Percentiles rank a stretch among this genome's conserved stretches.
Conservation (phyloP, 2,888 invertebrate species). For the Lottia gigantea region DNA sequence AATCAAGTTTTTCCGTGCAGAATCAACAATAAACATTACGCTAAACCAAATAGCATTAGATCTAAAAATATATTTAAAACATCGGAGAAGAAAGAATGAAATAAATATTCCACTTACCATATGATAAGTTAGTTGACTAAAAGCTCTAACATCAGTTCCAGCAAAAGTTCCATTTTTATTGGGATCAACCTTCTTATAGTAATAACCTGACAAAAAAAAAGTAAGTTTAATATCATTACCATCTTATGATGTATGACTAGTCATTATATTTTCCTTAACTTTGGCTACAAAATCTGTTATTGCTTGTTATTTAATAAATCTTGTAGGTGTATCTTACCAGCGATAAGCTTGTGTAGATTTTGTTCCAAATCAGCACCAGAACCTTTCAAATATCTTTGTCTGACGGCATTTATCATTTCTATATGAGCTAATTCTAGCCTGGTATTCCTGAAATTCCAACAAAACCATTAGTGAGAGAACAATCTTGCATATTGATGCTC, state of each 20-base stretch:
- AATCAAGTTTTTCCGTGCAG: too few species aligned
- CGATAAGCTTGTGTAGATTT: conserved; percentile 49
- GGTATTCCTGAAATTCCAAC: conserved; percentile 32
- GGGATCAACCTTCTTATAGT: conserved; percentile 52
- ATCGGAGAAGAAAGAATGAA: too few species aligned
- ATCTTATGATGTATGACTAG: too few species aligned
- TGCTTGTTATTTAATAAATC: too few species aligned
- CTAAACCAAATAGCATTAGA: too few species aligned
- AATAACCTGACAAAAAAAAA: conserved; percentile 49
- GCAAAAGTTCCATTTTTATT: conserved; percentile 45
- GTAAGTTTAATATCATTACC: too few species aligned
- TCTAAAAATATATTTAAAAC: too few species aligned
- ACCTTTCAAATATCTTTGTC: conserved; percentile 53
- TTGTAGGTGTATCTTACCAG: conserved; percentile 53
- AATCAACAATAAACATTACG: too few species aligned
- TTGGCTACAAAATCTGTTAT: too few species aligned
- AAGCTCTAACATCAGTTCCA: conserved; percentile 52
- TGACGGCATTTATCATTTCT: conserved; percentile 49
- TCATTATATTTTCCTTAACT: too few species aligned
- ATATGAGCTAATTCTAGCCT: conserved; percentile 48
- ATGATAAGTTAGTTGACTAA: conserved; percentile 63
- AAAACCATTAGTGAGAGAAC: neutral
- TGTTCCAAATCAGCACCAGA: conserved; percentile 39
- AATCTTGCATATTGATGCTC: too few species aligned
- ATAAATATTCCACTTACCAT: conserved; percentile 46